Conservation (phyloP, 2,797 vertebrate genomes). For the Eurystomus glaucurus region DNA sequence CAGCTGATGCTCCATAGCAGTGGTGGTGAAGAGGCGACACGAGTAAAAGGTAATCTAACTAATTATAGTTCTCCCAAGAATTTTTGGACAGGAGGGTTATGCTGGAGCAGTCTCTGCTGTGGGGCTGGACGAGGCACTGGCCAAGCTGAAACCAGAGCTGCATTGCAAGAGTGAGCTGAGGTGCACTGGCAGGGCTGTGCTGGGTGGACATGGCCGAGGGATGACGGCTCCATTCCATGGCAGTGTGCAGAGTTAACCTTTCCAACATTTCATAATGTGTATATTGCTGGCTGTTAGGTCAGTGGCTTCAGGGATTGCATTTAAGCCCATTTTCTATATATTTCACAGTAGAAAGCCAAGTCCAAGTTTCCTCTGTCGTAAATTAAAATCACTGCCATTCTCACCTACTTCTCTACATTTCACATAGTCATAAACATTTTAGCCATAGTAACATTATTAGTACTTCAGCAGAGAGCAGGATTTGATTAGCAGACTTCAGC, state of each 20-base stretch:
- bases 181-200: neutral
- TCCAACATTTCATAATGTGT: too few species aligned
- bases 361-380: fast-evolving
- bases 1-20: neutral
- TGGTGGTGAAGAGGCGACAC: fast-evolving
- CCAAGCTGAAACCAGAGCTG: neutral
- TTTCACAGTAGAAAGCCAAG: neutral
- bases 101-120: neutral
- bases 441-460: neutral
- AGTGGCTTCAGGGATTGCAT: neutral
- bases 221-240: neutral
- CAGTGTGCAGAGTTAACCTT: neutral
- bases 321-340: neutral
- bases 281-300: neutral
- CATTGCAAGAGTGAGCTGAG: neutral
- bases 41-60: neutral
- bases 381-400: neutral
- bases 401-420: neutral
- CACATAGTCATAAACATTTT: neutral
- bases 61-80: neutral
- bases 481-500: neutral
- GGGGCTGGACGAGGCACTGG: neutral
- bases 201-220: fast-evolving
- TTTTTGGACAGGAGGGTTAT: neutral
- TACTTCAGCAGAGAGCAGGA: neutral